Evolutionary conservation across 1,140 invertebrate species (phyloP).

Genomic region (Zelostemma sp.): DNA sequence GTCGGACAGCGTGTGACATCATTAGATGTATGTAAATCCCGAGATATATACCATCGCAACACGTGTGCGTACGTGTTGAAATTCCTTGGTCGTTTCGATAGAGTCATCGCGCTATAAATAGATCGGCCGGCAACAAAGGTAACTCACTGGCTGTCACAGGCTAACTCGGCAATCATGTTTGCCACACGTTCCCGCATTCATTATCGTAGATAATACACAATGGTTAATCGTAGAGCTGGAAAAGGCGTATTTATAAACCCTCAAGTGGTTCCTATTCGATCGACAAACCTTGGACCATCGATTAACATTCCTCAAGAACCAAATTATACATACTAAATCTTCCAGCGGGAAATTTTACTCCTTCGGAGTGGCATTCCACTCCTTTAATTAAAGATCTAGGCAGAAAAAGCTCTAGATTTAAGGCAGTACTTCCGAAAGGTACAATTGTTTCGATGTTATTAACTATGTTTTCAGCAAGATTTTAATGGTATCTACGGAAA

Average conservation of each 20-base stretch:
- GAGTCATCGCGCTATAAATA: conserved; percentile 47
- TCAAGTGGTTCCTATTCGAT: too few species aligned
- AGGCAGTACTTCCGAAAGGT: too few species aligned
- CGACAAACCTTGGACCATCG: too few species aligned
- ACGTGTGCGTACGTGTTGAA: conserved; percentile 23
- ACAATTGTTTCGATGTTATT: too few species aligned
- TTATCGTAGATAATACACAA: conserved; percentile 24
- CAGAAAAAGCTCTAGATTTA: too few species aligned
- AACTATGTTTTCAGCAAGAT: too few species aligned
- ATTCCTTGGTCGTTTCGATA: conserved; percentile 41
- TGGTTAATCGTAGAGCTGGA: background rate
- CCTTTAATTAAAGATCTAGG: too few species aligned
- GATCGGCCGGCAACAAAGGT: conserved; percentile 35
- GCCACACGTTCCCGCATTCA: conserved; percentile 18
- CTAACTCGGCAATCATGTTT: conserved; percentile 20
- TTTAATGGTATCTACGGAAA: too few species aligned
- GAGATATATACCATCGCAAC: conserved; percentile 15
- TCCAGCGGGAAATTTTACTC: too few species aligned
- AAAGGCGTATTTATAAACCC: background rate
- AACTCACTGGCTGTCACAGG: conserved; percentile 14
- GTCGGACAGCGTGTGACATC: conserved; percentile 4
- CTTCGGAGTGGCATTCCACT: too few species aligned
- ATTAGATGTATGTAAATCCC: background rate
- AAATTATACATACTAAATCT: too few species aligned
- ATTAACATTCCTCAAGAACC: too few species aligned